Evolutionary conservation across 2,888 invertebrate genomes (phyloP), one percentile per base, ranked within the genome.

Genomic region (Melanophora roralis): DNA sequence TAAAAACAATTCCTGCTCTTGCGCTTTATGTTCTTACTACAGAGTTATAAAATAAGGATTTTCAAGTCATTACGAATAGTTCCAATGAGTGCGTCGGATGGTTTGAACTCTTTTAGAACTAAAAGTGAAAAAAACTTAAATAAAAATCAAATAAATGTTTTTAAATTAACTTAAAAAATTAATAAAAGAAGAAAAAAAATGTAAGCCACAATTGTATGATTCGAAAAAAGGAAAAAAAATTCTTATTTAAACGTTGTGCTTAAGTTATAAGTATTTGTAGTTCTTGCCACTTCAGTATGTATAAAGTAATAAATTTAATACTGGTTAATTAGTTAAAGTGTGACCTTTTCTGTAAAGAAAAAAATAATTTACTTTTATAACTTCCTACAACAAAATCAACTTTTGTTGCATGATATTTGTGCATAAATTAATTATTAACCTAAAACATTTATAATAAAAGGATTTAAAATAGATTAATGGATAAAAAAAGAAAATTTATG

Each of bases 71-170:
- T 62, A 36, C 78, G 71, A 73, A 45, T 80, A 81, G 82, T 82
- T 80, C 60, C 73, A 57, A 75, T 53, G 82, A 81, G 81, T 81
- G 81, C 80, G 80, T 81, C 82, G 81, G 82, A 71, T 75, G 55
- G 72, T 67, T 12, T 67, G 67, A 71, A 75, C 14, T 71, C 55
- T 51, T 51, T 32, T 57, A 57, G 9, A 12, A 49, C 16, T 19
- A 51, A 43, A 19, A 43, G 59, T 49, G 16, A 45, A 53, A 0
- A 74, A 67, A 64, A 19, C 23, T 23, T 14, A 36, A 38, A 45
- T 40, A 27, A 27, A 27, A 27, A 27, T 27, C 3, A 6, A 27
- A 27, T n/a, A n/a, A n/a, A n/a, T n/a, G n/a, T n/a, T n/a, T n/a
- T n/a, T n/a, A n/a, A n/a, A n/a, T n/a, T n/a, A 27, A 27, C 27